Percentiles rank a stretch among this genome's conserved stretches.
Evolutionary conservation across 2,888 invertebrate species (phyloP).

Genomic region (Arge pagana): DNA sequence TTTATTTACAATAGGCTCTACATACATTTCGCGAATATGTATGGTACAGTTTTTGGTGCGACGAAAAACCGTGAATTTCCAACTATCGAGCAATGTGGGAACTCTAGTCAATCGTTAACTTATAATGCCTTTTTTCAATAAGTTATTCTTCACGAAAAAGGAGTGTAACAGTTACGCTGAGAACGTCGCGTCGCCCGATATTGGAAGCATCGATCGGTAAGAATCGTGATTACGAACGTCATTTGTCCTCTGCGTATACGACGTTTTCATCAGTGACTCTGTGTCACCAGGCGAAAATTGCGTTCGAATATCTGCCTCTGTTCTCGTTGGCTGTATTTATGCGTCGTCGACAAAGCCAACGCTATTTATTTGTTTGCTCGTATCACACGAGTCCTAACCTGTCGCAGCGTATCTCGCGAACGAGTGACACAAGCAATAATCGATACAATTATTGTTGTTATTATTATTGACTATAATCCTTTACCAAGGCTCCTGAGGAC

Average conservation of each 20-base stretch:
- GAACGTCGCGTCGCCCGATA: constrained; percentile 24
- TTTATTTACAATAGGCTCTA: constrained; percentile 57
- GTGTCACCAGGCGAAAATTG: background rate
- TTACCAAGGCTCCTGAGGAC: constrained; percentile 18
- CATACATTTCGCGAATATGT: constrained; percentile 45
- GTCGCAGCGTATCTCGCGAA: no score
- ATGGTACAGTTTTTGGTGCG: constrained; percentile 47
- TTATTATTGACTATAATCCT: no score
- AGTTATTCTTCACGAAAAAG: constrained; percentile 69
- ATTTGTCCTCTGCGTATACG: background rate
- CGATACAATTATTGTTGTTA: no score
- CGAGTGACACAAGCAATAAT: no score
- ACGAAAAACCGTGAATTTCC: constrained; percentile 42
- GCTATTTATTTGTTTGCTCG: no score
- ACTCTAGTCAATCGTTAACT: constrained; percentile 36
- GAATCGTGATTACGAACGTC: constrained; percentile 16
- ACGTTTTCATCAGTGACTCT: background rate
- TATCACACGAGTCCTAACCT: no score
- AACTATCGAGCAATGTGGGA: constrained; percentile 42
- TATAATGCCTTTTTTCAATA: constrained; percentile 77
- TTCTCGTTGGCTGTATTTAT: no score
- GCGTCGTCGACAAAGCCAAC: no score
- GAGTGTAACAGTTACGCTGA: constrained; percentile 43
- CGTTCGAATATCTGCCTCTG: no score
- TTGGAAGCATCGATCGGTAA: constrained; percentile 41